Percentiles rank a stretch among this genome's conserved stretches.
Conservation (phyloP, 2,888 invertebrate species). For the Orthosia cruda region DNA sequence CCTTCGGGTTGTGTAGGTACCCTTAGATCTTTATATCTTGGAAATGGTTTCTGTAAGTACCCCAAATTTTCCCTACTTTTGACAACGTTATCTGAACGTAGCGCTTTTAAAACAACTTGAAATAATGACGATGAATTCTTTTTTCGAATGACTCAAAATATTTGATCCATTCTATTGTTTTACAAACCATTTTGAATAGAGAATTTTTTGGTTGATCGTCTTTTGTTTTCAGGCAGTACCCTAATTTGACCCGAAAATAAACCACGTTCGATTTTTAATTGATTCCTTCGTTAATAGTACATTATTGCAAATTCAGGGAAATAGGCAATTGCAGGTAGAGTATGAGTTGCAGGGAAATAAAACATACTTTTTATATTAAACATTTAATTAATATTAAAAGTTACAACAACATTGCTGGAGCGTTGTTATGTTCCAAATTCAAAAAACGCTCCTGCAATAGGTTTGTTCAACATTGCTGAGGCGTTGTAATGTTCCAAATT, state of each 20-base stretch:
- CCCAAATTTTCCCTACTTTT: constrained; percentile 18
- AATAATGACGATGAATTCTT: background rate
- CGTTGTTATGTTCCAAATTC: too few species aligned
- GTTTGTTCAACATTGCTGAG: too few species aligned
- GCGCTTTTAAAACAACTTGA: constrained; percentile 12
- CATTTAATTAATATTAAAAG: too few species aligned
- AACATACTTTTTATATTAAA: too few species aligned
- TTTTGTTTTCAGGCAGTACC: background rate
- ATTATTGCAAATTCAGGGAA: too few species aligned
- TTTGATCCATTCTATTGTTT: constrained; percentile 1
- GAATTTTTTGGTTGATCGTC: background rate
- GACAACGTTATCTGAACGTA: constrained; percentile 34
- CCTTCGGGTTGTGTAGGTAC: background rate
- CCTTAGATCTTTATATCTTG: constrained; percentile 8
- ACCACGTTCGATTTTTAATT: background rate
- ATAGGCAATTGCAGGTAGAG: too few species aligned
- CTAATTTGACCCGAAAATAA: background rate
- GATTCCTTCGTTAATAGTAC: background rate
- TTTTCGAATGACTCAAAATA: background rate
- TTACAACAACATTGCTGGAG: too few species aligned
- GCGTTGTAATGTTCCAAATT: too few species aligned
- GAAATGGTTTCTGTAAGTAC: constrained; percentile 33
- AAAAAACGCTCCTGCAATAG: too few species aligned
- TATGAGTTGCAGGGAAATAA: too few species aligned
- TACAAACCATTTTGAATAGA: background rate